Evolutionary conservation across 2,888 invertebrate species (phyloP).

Genomic region (Caenorhabditis doughertyi): DNA sequence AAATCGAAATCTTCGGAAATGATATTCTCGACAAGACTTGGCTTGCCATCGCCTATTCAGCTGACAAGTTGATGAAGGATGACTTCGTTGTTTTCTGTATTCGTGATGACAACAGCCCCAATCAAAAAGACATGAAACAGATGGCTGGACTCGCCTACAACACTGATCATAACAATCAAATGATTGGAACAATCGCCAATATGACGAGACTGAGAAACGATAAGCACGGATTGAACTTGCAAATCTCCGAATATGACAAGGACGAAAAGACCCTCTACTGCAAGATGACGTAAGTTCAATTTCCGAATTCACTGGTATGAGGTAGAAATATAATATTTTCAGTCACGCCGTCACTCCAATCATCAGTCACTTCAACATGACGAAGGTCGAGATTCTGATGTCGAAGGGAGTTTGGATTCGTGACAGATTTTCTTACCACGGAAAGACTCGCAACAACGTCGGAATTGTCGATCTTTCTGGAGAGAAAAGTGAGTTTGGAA

Average conservation of each 20-base stretch:
- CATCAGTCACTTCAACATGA: slow-evolving; percentile 46
- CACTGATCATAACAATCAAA: slow-evolving; percentile 28
- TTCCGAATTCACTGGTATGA: neutral
- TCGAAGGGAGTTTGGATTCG: slow-evolving; percentile 54
- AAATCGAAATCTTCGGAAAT: slow-evolving; percentile 53
- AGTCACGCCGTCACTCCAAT: slow-evolving; percentile 41
- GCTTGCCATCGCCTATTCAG: slow-evolving; percentile 49
- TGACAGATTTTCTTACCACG: slow-evolving; percentile 47
- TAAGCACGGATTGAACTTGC: slow-evolving; percentile 23
- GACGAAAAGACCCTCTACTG: slow-evolving; percentile 46
- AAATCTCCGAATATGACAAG: slow-evolving; percentile 36
- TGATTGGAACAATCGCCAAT: slow-evolving; percentile 35
- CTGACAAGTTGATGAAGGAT: slow-evolving; percentile 50
- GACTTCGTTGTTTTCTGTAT: slow-evolving; percentile 61
- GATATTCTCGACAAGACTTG: slow-evolving; percentile 47
- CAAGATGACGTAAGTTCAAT: slow-evolving; percentile 38
- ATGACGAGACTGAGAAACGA: slow-evolving; percentile 19
- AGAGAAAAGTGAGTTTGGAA: slow-evolving; percentile 7
- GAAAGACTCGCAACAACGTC: slow-evolving; percentile 41
- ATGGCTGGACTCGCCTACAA: slow-evolving; percentile 49
- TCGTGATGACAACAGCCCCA: slow-evolving; percentile 33
- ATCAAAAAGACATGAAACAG: neutral
- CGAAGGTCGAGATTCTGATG: slow-evolving; percentile 45
- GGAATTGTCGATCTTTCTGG: slow-evolving; percentile 46
- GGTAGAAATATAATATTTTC: neutral